Evolutionary conservation across 2,888 invertebrate species (phyloP).

Genomic region (Acanthopleura granulata): DNA sequence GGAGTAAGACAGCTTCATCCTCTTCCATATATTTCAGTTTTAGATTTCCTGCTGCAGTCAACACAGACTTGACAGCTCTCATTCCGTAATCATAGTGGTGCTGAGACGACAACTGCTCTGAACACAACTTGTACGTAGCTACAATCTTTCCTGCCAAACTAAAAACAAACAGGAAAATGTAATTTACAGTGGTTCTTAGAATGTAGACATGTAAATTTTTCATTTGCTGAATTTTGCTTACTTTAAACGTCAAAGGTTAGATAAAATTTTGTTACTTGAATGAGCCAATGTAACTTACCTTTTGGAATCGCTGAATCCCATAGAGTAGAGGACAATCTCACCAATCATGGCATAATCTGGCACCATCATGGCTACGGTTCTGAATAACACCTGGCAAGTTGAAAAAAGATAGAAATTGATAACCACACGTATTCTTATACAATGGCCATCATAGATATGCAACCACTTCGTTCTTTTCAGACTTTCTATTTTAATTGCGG

Average conservation of each 20-base stretch:
- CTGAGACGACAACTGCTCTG: slow-evolving; percentile 70
- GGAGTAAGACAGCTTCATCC: slow-evolving; percentile 67
- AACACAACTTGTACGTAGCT: slow-evolving; percentile 69
- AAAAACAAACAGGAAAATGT: not conserved
- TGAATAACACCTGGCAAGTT: slow-evolving; percentile 71
- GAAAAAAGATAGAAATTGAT: too few relatives aligned
- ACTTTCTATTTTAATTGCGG: too few relatives aligned
- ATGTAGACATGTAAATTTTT: not conserved
- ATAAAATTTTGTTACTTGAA: too few relatives aligned
- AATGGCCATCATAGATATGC: too few relatives aligned
- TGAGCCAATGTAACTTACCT: slow-evolving; percentile 69
- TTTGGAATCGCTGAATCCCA: slow-evolving; percentile 70
- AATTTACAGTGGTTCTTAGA: not conserved
- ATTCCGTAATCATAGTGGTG: slow-evolving; percentile 73
- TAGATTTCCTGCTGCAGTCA: slow-evolving; percentile 70
- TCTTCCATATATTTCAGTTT: slow-evolving; percentile 67
- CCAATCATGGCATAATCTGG: slow-evolving; percentile 71
- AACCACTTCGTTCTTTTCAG: too few relatives aligned
- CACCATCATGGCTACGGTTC: slow-evolving; percentile 71
- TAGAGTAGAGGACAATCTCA: slow-evolving; percentile 70
- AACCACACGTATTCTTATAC: too few relatives aligned
- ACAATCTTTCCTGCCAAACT: slow-evolving; percentile 70
- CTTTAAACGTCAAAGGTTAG: too few relatives aligned
- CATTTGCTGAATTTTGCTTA: not conserved
- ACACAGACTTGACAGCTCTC: slow-evolving; percentile 70